Conservation (phyloP, 2,113 vertebrate species). For the Madoqua kirkii region DNA sequence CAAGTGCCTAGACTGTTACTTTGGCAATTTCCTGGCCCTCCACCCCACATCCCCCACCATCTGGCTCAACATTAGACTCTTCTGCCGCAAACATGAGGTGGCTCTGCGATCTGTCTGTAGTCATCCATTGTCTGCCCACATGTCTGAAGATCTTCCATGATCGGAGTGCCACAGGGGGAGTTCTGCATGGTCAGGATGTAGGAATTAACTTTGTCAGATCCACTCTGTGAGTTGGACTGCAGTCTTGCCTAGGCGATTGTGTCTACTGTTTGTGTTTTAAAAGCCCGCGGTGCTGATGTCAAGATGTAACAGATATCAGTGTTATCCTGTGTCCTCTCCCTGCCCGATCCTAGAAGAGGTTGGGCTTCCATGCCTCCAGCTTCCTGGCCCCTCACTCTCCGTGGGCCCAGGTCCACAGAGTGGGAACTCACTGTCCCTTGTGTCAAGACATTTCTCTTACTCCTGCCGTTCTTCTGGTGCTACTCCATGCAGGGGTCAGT, state of each 20-base stretch:
- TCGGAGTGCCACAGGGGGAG: neutral
- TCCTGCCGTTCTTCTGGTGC: conserved; percentile 65
- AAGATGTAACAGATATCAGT: conserved; percentile 40
- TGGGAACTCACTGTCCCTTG: conserved; percentile 1
- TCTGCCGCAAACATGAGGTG: neutral
- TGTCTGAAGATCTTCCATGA: conserved; percentile 35
- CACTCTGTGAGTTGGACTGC: conserved; percentile 73
- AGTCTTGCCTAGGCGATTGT: conserved; percentile 65
- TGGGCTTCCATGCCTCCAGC: conserved; percentile 10
- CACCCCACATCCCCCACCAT: neutral
- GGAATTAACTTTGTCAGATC: conserved; percentile 47
- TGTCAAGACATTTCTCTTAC: conserved; percentile 65
- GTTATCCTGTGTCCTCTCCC: conserved; percentile 45
- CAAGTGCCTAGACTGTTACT: conserved; percentile 78
- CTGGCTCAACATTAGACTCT: neutral
- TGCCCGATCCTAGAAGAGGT: conserved; percentile 28
- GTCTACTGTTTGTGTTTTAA: conserved; percentile 66
- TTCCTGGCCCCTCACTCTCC: neutral
- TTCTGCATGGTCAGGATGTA: conserved; percentile 38
- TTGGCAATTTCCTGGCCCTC: conserved; percentile 47
- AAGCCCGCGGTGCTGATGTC: conserved; percentile 69
- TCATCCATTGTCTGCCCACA: conserved; percentile 15
- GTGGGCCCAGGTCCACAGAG: neutral
- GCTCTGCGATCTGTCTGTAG: neutral
- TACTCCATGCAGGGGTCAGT: conserved; percentile 57